Conservation (phyloP, 1,140 invertebrate species). For the Heliothis subflexa region DNA sequence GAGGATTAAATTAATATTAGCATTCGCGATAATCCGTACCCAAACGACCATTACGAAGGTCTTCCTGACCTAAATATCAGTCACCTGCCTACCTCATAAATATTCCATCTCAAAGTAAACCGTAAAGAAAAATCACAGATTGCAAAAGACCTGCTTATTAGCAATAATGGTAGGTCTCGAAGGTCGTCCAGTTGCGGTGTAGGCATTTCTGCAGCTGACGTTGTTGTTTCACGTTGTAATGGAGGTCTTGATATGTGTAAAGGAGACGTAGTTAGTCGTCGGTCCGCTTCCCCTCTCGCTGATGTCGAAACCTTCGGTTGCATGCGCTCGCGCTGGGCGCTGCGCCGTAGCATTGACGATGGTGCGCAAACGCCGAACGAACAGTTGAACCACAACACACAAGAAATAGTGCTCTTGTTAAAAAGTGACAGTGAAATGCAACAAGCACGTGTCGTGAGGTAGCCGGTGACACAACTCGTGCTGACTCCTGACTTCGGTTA, state of each 20-base stretch:
- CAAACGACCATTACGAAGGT: background rate
- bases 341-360: conserved; percentile 45
- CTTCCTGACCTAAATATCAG: conserved; percentile 13
- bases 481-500: conserved; percentile 59
- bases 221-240: conserved; percentile 56
- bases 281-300: conserved; percentile 63
- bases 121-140: conserved; percentile 63
- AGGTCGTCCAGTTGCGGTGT: conserved; percentile 74
- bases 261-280: conserved; percentile 59
- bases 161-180: conserved; percentile 78
- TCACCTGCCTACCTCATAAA: conserved; percentile 28
- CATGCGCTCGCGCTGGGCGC: conserved; percentile 63
- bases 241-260: conserved; percentile 49
- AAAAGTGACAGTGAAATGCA: conserved; percentile 78
- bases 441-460: conserved; percentile 59
- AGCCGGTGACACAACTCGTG: conserved; percentile 28
- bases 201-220: conserved; percentile 57
- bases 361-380: conserved; percentile 59
- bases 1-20: conserved; percentile 16
- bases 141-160: conserved; percentile 79
- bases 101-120: conserved; percentile 34
- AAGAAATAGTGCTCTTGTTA: conserved; percentile 64
- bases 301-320: conserved; percentile 80
- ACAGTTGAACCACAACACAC: conserved; percentile 63
- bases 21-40: conserved; percentile 4